Conservation (phyloP, 2,113 vertebrate species). For the Nothocercus julius region DNA sequence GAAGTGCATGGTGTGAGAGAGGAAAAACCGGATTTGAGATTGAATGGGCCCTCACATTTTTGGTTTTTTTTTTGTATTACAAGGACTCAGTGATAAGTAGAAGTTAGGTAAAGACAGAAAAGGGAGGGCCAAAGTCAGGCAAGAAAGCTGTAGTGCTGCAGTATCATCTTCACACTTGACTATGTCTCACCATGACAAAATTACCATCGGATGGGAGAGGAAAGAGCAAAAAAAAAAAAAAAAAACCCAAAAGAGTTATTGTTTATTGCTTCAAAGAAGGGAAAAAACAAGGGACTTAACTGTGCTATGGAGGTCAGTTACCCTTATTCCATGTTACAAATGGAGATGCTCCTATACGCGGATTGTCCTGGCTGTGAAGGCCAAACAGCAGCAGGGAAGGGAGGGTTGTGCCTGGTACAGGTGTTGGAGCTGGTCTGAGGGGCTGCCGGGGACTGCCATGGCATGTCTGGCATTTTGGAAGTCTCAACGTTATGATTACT, state of each 20-base stretch:
- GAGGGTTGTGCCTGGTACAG: background rate
- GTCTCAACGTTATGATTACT: background rate
- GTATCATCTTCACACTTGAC: background rate
- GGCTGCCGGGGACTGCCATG: background rate
- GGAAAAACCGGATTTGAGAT: background rate
- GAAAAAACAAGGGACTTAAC: background rate
- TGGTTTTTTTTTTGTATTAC: background rate
- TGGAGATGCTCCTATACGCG: too few species aligned
- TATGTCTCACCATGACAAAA: background rate
- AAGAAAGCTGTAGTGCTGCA: background rate
- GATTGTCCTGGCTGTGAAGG: background rate
- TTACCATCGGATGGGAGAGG: accelerated
- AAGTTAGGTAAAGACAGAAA: background rate
- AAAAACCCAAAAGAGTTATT: background rate
- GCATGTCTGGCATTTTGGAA: accelerated
- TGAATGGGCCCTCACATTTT: background rate
- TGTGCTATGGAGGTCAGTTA: background rate
- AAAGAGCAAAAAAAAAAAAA: background rate
- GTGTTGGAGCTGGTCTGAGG: background rate
- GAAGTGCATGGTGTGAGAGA: background rate
- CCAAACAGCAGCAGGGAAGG: too few species aligned
- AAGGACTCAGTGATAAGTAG: background rate
- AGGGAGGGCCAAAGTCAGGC: background rate
- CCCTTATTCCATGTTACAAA: background rate
- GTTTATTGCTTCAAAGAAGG: background rate